These are phyloP conservation scores for Drosophila sproati DNA, from an alignment of 1,140 invertebrate genomes.

Conservation along the genomic window DNA sequence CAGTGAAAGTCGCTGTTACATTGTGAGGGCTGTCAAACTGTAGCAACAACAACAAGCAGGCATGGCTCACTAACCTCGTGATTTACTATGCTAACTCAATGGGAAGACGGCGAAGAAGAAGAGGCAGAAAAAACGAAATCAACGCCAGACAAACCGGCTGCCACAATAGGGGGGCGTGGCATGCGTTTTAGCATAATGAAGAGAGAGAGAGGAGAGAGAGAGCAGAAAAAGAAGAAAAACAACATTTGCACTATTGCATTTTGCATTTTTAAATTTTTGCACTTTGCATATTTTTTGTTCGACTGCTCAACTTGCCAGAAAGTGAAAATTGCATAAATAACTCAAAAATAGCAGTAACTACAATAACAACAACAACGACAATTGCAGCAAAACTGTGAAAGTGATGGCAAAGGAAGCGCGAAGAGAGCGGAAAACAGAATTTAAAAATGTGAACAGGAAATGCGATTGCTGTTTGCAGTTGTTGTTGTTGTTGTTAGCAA, in stretches of 20 bases:
- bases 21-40: slow-evolving; percentile 43
- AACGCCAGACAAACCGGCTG: slow-evolving; percentile 55
- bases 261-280: slow-evolving; percentile 61
- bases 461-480: slow-evolving; percentile 36
- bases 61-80: slow-evolving; percentile 79
- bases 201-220: slow-evolving; percentile 11
- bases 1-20: slow-evolving; percentile 11
- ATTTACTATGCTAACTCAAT: slow-evolving; percentile 54
- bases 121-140: background rate
- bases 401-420: slow-evolving; percentile 37
- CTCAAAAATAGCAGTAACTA: slow-evolving; percentile 23
- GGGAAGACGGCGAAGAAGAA: slow-evolving; percentile 7
- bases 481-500: slow-evolving; percentile 37
- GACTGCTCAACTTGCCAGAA: slow-evolving; percentile 47
- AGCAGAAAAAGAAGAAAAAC: slow-evolving; percentile 12
- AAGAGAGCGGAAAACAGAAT: slow-evolving; percentile 11
- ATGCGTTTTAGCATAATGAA: slow-evolving; percentile 74
- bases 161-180: slow-evolving; percentile 53
- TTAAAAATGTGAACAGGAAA: slow-evolving; percentile 56
- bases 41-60: slow-evolving; percentile 30
- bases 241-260: slow-evolving; percentile 62
- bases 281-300: slow-evolving; percentile 65
- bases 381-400: slow-evolving; percentile 50
- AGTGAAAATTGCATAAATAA: slow-evolving; percentile 80
- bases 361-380: slow-evolving; percentile 12